Conservation (phyloP, 2,888 invertebrate species). For the Hyles lineata region DNA sequence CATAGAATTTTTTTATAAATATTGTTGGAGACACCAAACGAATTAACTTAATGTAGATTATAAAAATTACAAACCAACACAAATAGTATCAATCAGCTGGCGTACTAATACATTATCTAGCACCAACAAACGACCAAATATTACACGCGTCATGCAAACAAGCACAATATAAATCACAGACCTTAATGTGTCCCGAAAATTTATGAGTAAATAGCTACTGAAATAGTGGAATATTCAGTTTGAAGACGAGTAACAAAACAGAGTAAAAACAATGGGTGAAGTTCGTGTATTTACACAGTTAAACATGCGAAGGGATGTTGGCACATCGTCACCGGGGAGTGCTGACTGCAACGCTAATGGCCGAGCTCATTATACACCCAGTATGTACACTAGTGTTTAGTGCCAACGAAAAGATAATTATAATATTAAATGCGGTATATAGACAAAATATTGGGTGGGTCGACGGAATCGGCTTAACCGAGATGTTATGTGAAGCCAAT, state of each 20-base stretch:
- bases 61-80: not conserved
- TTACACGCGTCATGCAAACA: constrained; percentile 11
- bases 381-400: constrained; percentile 30
- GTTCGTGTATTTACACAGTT: constrained; percentile 50
- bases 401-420: constrained; percentile 22
- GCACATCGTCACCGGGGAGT: constrained; percentile 42
- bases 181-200: constrained; percentile 1
- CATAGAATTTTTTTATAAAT: too few species aligned
- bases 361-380: constrained; percentile 53
- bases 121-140: not conserved
- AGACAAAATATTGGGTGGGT: not conserved
- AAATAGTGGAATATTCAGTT: constrained; percentile 28
- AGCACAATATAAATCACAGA: not conserved
- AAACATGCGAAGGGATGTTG: constrained; percentile 41
- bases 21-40: too few species aligned
- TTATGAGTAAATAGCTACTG: constrained; percentile 1
- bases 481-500: too few species aligned
- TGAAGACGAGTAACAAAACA: constrained; percentile 37
- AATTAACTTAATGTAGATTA: not conserved
- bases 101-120: not conserved
- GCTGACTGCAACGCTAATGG: constrained; percentile 47
- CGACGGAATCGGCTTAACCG: not conserved
- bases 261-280: constrained; percentile 47
- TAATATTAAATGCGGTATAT: constrained; percentile 1
- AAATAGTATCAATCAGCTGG: not conserved